Percentiles rank a stretch among this genome's conserved stretches.
These are phyloP conservation scores for Molossus molossus DNA, from an alignment of 2,797 vertebrate species.

Conservation along the genomic window DNA sequence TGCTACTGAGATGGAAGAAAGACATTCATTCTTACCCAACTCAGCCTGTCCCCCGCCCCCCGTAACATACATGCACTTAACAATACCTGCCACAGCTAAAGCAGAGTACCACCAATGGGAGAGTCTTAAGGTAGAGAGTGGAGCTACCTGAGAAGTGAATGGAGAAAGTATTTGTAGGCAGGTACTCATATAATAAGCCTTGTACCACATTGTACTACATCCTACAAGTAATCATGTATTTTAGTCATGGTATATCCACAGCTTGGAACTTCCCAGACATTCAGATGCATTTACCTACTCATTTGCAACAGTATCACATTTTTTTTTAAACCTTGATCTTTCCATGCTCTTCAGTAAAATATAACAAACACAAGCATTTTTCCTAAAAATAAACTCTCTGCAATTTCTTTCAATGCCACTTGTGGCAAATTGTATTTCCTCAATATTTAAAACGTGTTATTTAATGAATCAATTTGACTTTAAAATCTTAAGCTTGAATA, in stretches of 20 bases:
- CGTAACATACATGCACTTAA: neutral
- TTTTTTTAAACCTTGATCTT: neutral
- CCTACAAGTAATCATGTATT: neutral
- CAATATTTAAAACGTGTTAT: conserved; percentile 18
- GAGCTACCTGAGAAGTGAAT: neutral
- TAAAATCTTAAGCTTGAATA: conserved; percentile 47
- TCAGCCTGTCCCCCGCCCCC: neutral
- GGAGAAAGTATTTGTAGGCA: neutral
- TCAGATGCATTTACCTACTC: neutral
- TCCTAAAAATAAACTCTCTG: conserved; percentile 16
- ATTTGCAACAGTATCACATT: neutral
- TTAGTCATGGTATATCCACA: neutral
- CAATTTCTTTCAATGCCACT: conserved; percentile 5
- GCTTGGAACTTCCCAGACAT: neutral
- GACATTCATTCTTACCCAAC: neutral
- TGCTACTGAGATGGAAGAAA: neutral
- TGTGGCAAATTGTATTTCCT: conserved; percentile 14
- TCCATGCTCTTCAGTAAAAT: neutral
- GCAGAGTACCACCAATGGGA: neutral
- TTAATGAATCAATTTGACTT: conserved; percentile 54
- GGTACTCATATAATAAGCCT: neutral
- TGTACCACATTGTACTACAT: neutral
- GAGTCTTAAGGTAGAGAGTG: neutral
- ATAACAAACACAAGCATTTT: neutral
- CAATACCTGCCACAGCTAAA: neutral